Percentiles rank a stretch among this genome's conserved stretches.
Evolutionary conservation across 2,113 vertebrate species (phyloP).

Genomic region (Callospermophilus lateralis): DNA sequence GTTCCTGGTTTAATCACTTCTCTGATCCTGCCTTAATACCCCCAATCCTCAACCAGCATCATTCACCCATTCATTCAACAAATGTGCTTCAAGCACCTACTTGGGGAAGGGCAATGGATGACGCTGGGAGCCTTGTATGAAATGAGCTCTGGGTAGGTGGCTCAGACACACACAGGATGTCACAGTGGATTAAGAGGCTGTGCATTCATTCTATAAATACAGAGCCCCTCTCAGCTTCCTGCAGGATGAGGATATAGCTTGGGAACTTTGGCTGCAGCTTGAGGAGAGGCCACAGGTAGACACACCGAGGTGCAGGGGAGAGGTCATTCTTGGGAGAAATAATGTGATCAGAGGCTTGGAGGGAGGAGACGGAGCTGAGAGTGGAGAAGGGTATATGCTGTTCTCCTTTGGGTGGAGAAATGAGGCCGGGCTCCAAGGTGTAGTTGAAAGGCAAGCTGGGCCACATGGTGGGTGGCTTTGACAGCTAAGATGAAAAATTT

Average conservation of each 20-base stretch:
- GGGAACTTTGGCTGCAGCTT: not conserved
- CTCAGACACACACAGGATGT: not conserved
- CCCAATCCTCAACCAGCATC: not conserved
- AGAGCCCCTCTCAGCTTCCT: not conserved
- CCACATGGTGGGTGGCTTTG: not conserved
- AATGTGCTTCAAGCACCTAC: not conserved
- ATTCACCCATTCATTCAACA: not conserved
- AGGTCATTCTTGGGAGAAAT: not conserved
- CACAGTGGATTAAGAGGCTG: not conserved
- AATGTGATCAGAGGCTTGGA: not conserved
- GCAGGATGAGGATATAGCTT: not conserved
- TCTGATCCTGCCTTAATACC: not conserved
- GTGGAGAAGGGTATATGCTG: not conserved
- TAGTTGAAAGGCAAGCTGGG: not conserved
- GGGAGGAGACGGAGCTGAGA: not conserved
- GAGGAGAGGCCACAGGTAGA: not conserved
- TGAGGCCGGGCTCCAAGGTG: not conserved
- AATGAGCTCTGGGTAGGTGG: not conserved
- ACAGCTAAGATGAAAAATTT: not conserved
- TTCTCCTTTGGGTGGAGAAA: not conserved
- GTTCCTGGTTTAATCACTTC: not conserved
- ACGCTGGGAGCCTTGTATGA: not conserved
- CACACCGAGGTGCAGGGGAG: not conserved
- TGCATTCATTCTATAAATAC: not conserved
- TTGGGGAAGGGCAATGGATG: not conserved